These are phyloP conservation scores for Matsumurasca onukii DNA, from an alignment of 1,140 invertebrate genomes.

Conservation along the genomic window DNA sequence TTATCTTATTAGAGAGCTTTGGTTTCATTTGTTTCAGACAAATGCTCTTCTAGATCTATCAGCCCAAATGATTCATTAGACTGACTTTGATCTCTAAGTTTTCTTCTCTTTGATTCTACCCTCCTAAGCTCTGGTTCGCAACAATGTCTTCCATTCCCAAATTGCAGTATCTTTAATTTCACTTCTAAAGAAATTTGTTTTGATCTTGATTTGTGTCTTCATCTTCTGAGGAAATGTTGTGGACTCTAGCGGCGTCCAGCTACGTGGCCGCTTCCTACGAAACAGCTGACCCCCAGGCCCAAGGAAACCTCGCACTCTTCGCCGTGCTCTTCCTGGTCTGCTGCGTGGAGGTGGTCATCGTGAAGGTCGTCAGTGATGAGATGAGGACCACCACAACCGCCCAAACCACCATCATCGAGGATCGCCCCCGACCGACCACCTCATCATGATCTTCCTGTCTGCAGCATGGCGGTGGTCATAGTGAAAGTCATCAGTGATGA, in stretches of 20 bases:
- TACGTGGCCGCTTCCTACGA: constrained; percentile 15
- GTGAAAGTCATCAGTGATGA: constrained; percentile 37
- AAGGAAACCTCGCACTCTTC: constrained; percentile 42
- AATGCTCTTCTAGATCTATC: too few species aligned
- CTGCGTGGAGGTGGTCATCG: constrained; percentile 40
- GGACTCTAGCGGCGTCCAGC: neutral
- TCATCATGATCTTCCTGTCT: constrained; percentile 39
- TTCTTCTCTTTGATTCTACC: too few species aligned
- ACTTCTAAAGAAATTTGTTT: too few species aligned
- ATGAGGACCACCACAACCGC: constrained; percentile 15
- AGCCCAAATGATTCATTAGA: too few species aligned
- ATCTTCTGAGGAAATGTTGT: constrained; percentile 19
- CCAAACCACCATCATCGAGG: neutral
- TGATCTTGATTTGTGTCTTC: too few species aligned
- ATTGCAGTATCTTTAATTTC: too few species aligned
- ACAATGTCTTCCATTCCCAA: too few species aligned
- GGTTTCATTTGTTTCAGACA: too few species aligned
- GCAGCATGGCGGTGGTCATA: constrained; percentile 40
- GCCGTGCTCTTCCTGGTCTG: constrained; percentile 39
- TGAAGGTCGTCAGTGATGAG: constrained; percentile 37
- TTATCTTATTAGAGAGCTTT: too few species aligned
- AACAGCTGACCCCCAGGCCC: neutral
- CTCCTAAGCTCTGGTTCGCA: too few species aligned
- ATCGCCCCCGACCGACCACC: too few species aligned
- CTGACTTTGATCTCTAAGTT: too few species aligned